phyloP scores from a whole-genome alignment of 35 echinoderm and acorn worm species.

The Apostichopus parvimensis region DNA sequence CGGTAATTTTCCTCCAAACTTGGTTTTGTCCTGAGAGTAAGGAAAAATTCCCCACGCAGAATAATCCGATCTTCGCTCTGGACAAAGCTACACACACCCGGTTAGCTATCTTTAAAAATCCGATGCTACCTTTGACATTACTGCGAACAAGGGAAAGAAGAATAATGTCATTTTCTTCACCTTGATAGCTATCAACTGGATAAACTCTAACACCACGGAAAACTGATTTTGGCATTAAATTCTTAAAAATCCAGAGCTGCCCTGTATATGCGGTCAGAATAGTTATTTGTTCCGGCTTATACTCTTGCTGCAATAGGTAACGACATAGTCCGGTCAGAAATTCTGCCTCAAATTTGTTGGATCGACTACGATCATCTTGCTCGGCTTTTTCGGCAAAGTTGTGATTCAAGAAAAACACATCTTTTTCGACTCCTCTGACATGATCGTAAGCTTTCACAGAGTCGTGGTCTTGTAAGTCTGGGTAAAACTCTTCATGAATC shows the following conservation, averaged over 20 bases:
- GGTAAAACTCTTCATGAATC: conserved; percentile 60
- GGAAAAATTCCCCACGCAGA: conserved; percentile 60
- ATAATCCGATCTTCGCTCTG: conserved; percentile 61
- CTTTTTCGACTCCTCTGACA: conserved; percentile 58
- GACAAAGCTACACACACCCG: conserved; percentile 58
- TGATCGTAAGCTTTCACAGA: conserved; percentile 42
- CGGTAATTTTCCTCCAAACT: conserved; percentile 1
- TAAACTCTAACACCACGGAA: conserved; percentile 48
- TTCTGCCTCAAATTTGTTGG: conserved; percentile 77
- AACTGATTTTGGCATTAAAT: background rate
- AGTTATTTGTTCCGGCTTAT: conserved; percentile 54
- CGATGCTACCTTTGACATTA: conserved; percentile 32
- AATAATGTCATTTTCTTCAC: conserved; percentile 86
- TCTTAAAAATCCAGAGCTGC: conserved; percentile 51
- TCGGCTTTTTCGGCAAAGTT: background rate
- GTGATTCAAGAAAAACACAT: conserved; percentile 79
- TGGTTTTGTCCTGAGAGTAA: conserved; percentile 22
- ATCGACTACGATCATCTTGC: conserved; percentile 69
- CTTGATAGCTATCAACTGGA: conserved; percentile 67
- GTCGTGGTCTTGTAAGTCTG: conserved; percentile 51
- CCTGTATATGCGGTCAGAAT: conserved; percentile 62
- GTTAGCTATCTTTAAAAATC: conserved; percentile 53
- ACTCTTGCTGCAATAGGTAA: conserved; percentile 69
- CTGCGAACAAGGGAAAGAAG: conserved; percentile 61
- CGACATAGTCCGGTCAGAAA: conserved; percentile 30